These are phyloP conservation scores for Apodemia zela DNA, from an alignment of 2,888 invertebrate species.

Conservation along the genomic window DNA sequence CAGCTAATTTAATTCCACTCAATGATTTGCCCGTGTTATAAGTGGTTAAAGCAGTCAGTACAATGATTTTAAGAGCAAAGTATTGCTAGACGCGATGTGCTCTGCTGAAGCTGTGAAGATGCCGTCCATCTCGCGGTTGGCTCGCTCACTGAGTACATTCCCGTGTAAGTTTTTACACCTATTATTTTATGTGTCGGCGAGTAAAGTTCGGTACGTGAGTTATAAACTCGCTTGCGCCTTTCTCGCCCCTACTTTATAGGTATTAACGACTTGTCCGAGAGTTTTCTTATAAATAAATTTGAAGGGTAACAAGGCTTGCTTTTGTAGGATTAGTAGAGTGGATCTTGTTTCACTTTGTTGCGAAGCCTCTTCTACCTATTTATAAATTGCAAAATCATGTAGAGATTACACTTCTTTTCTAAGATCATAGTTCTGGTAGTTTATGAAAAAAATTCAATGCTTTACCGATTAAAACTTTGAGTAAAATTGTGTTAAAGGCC, in stretches of 20 bases:
- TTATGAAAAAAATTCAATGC: not conserved
- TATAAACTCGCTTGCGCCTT: constrained; percentile 80
- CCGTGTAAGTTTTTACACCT: constrained; percentile 81
- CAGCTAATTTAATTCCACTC: not conserved
- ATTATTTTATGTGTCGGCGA: constrained; percentile 81
- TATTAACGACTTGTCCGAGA: constrained; percentile 81
- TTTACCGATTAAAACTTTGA: too few relatives aligned
- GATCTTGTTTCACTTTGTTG: constrained; percentile 80
- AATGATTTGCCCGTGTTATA: constrained; percentile 5
- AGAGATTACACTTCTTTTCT: constrained; percentile 28
- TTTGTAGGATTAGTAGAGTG: constrained; percentile 80
- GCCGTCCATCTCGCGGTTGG: constrained; percentile 73
- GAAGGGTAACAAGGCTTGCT: constrained; percentile 81
- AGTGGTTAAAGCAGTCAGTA: constrained; percentile 17
- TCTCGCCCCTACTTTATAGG: constrained; percentile 81
- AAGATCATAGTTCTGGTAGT: not conserved
- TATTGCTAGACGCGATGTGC: constrained; percentile 34
- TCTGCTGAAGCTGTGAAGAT: constrained; percentile 33
- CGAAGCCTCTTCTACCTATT: constrained; percentile 68
- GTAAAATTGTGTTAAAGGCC: too few relatives aligned
- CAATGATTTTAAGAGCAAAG: constrained; percentile 34
- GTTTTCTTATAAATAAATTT: constrained; percentile 82
- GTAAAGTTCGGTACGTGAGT: constrained; percentile 81
- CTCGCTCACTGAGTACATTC: constrained; percentile 79
- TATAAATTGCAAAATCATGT: constrained; percentile 66